Evolutionary conservation across 2,797 vertebrate species (phyloP).

Genomic region (Labeo calbasu): DNA sequence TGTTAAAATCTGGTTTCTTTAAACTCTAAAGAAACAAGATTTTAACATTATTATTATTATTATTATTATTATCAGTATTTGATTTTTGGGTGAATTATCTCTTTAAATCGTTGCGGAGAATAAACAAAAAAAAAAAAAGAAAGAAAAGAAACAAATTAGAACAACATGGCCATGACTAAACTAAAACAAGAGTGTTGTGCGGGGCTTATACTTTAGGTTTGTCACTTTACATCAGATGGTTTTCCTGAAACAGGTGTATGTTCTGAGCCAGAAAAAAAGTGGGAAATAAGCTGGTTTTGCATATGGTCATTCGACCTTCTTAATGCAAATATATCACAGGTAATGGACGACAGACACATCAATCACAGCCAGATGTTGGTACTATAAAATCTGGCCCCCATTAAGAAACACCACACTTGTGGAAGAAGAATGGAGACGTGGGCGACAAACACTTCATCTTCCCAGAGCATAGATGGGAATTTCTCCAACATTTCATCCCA

Average conservation of each 20-base stretch:
- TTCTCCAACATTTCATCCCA: constrained; percentile 30
- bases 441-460: neutral
- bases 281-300: constrained; percentile 41
- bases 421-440: constrained; percentile 7
- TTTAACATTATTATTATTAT: too few relatives aligned
- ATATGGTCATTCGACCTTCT: constrained; percentile 1
- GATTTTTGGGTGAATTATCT: neutral
- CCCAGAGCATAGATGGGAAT: neutral
- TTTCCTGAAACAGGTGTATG: constrained; percentile 8
- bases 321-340: constrained; percentile 36
- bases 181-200: neutral
- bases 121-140: neutral
- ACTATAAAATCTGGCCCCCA: neutral
- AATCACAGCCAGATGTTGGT: neutral
- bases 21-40: too few relatives aligned
- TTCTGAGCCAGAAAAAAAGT: constrained; percentile 15
- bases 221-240: neutral
- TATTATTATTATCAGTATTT: neutral
- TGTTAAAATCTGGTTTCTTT: too few relatives aligned
- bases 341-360: neutral
- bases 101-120: neutral
- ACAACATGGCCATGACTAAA: neutral
- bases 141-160: neutral
- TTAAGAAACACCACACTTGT: neutral
- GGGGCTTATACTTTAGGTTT: neutral